Base-by-base conservation (phyloP, 1,140 invertebrate species). In the Drosophila serrata region DNA sequence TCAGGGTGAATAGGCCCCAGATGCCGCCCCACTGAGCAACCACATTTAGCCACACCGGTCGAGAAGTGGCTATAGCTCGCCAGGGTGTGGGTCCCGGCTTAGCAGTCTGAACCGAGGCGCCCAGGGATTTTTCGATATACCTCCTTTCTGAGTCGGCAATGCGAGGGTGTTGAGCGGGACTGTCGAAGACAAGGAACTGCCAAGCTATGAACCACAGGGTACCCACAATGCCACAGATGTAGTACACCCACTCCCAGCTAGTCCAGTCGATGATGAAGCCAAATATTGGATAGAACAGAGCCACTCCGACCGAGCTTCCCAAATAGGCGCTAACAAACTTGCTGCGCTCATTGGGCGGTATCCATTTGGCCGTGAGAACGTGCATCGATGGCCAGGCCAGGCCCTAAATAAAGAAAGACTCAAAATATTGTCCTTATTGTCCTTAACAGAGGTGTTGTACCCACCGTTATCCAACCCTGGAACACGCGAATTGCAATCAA, bases 1-100 rank as follows among this genome's bases (percentile, higher is more conserved):
- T 95, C 53, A 98, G 93, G 0, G 97, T 98, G 67, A 98, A 96
- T 37, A 97, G 95, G 3, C 96, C 96, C 97, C 97, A 99, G 79
- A 97, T 95, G 46, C 95, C 95, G 12, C 97, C 96, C 94, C 96
- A 96, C 88, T 98, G 96, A 1, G 95, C 95, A 1, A 96, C 82
- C 46, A 96, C 94, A 55, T 96, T 95, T 27, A 97, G 95, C 96
- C 96, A 98, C 2, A 98, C 94, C 0, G 97, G 95, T 2, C 93
- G 67, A 1, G 97, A 97, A 1, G 94, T 95, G 1, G 97, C 76
- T 51, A 98, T 97, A 2, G 93, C 72, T 29, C 90, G 93, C 97
- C 97, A 98, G 0, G 97, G 97, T 17, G 95, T 94, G 2, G 93
- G 91, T 2, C 93, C 86, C 7, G 48, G 9, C 27, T 82, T 92